Base-by-base conservation (phyloP, 2,888 invertebrate genomes). In the Chrysolina americana region DNA sequence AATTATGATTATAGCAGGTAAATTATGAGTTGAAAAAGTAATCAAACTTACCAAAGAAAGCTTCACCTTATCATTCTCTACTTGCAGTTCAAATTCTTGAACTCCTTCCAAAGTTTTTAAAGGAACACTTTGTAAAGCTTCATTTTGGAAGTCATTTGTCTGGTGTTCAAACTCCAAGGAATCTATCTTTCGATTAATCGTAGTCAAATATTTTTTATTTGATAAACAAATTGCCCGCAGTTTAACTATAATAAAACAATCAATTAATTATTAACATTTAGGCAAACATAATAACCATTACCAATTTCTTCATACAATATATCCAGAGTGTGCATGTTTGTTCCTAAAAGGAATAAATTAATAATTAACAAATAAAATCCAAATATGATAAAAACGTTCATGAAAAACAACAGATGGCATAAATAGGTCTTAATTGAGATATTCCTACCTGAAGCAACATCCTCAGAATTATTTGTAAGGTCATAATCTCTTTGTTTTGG, bases 271-370 rank as follows among this genome's bases (percentile, higher is more conserved):
- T 28, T 5, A 28, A 28, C 28, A 28, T 28, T 28, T 28, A 28
- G 28, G 5, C 28, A 28, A 62, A 15, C n/a, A 62, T 19, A 23
- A 62, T 23, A 28, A 62, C 19, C 28, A 62, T 62, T 13, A 62
- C 62, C 62, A 9, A 62, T 62, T 62, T 62, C 62, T 23, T 62
- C 62, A 23, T 62, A 62, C 19, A 62, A 19, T 23, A 10, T 62
- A 6, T 62, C 21, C 23, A 23, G 9, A 62, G 28, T 62, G 28
- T 28, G 28, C 19, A 62, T 15, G 3, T 15, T 9, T 62, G 62
- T 23, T 23, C 62, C 62, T 62, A 23, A 5, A 62, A 62, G n/a
- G 28, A 62, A 21, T 62, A 21, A 62, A 62, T 15, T 28, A 62
- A 9, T 23, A 23, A 21, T 44, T 13, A 44, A 44, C 11, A 44